These are phyloP conservation scores for Buathra laborator DNA, from an alignment of 2,888 invertebrate species.

Conservation along the genomic window DNA sequence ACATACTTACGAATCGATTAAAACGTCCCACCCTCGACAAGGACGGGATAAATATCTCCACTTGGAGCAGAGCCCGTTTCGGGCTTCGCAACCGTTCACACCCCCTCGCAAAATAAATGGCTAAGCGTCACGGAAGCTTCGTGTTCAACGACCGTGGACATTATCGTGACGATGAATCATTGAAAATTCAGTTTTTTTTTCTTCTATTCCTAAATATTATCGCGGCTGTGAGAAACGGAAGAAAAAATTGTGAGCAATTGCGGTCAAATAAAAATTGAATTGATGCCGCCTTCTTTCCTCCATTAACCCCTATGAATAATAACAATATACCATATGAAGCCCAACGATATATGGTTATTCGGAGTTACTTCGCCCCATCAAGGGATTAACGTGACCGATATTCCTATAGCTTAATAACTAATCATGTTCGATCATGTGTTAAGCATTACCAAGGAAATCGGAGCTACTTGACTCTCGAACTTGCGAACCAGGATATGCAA, in stretches of 20 bases:
- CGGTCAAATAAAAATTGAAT: background rate
- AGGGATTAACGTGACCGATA: too few relatives aligned
- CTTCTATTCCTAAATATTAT: background rate
- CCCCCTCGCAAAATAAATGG: constrained; percentile 77
- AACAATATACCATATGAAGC: background rate
- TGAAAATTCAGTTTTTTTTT: constrained; percentile 75
- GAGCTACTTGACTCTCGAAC: too few relatives aligned
- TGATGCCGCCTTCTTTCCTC: background rate
- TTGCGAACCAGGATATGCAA: too few relatives aligned
- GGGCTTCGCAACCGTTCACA: constrained; percentile 2
- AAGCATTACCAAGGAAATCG: too few relatives aligned
- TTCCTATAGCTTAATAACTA: too few relatives aligned
- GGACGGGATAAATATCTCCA: constrained; percentile 77
- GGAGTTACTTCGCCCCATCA: too few relatives aligned
- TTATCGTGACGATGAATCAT: constrained; percentile 80
- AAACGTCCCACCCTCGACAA: constrained; percentile 72
- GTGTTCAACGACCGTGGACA: constrained; percentile 76
- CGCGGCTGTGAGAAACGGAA: background rate
- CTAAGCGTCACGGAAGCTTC: constrained; percentile 77
- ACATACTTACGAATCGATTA: constrained; percentile 78
- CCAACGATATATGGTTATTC: too few relatives aligned
- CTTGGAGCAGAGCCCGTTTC: constrained; percentile 52
- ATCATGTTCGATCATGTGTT: too few relatives aligned
- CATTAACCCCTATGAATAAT: background rate
- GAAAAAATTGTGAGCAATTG: background rate